Percentiles rank a stretch among this genome's conserved stretches.
phyloP scores from a whole-genome alignment of 2,888 invertebrate genomes.

The Phrixothrix hirtus region DNA sequence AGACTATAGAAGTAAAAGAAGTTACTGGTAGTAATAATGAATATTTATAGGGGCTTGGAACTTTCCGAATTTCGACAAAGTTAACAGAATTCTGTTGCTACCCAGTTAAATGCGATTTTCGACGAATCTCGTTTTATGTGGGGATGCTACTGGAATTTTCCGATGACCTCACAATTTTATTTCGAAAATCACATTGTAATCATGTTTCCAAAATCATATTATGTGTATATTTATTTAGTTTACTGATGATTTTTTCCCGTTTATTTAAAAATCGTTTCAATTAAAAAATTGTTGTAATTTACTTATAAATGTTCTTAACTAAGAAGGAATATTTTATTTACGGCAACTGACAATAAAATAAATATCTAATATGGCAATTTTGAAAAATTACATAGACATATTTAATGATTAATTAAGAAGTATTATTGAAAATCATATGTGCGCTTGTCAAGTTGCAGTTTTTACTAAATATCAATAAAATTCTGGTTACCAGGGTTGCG shows the following conservation, averaged over 20 bases:
- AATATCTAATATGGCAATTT: neutral
- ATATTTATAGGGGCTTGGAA: neutral
- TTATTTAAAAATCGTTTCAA: no score
- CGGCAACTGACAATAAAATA: no score
- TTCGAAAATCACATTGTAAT: neutral
- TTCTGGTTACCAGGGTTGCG: conserved; percentile 15
- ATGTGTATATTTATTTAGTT: neutral
- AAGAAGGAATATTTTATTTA: no score
- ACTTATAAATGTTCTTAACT: no score
- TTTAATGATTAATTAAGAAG: neutral
- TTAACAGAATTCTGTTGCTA: neutral
- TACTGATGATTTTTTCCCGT: neutral
- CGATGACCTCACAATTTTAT: conserved; percentile 4
- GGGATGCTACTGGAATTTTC: conserved; percentile 6
- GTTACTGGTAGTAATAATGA: neutral
- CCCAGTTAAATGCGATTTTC: neutral
- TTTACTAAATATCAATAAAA: conserved; percentile 30
- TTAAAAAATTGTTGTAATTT: no score
- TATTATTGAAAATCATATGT: conserved; percentile 6
- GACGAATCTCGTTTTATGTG: neutral
- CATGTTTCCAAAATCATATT: neutral
- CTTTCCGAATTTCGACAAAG: neutral
- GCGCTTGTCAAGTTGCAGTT: conserved; percentile 15
- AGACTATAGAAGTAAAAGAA: neutral
- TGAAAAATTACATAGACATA: neutral